Evolutionary conservation across 1,140 invertebrate genomes (phyloP).

Genomic region (Hycleus cichorii): DNA sequence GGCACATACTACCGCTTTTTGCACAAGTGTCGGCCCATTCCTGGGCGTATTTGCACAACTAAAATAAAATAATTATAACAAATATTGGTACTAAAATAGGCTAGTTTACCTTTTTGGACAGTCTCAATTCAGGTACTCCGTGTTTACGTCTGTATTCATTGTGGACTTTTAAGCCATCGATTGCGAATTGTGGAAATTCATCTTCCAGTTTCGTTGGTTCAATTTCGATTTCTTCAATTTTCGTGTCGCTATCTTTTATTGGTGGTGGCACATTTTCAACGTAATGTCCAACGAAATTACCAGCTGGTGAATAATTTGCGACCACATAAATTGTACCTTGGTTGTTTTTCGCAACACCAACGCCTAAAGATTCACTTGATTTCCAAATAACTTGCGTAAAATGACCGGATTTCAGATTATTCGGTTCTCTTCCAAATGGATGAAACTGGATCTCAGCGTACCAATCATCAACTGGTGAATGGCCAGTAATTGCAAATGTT

Average conservation of each 20-base stretch:
- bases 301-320: conserved; percentile 78
- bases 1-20: conserved; percentile 56
- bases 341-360: conserved; percentile 62
- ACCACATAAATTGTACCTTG: conserved; percentile 73
- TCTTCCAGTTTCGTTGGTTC: background rate
- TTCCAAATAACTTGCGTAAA: conserved; percentile 79
- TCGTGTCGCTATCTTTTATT: background rate
- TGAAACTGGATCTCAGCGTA: conserved; percentile 52
- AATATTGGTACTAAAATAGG: background rate
- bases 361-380: conserved; percentile 64
- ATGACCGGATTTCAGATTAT: conserved; percentile 58
- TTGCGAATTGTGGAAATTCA: conserved; percentile 43
- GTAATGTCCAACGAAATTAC: conserved; percentile 76
- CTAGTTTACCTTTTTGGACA: conserved; percentile 54
- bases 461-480: conserved; percentile 70
- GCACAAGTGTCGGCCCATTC: conserved; percentile 74
- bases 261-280: conserved; percentile 59
- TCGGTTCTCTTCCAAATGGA: conserved; percentile 57
- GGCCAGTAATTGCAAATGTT: conserved; percentile 56
- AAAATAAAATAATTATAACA: conserved; percentile 18
- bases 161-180: conserved; percentile 61
- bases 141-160: conserved; percentile 73
- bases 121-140: conserved; percentile 53
- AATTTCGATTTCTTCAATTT: background rate
- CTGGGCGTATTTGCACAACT: conserved; percentile 50